Base-by-base conservation (phyloP, 2,113 vertebrate genomes). In the Polypterus senegalus region DNA sequence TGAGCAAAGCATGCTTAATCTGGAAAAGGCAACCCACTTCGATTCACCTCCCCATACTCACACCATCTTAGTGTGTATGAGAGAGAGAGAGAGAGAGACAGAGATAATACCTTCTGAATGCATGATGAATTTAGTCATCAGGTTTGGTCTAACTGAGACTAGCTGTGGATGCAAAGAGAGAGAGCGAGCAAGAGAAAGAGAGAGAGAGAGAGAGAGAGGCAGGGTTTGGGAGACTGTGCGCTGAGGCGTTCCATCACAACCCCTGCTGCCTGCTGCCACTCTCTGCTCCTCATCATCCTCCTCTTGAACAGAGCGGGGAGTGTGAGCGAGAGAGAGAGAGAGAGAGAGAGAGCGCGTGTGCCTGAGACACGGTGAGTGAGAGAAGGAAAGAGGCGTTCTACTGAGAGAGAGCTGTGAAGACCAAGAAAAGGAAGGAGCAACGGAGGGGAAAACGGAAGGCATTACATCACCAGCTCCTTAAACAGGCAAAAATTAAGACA, bases 191-290 rank as follows among this genome's bases (percentile, higher is more conserved):
- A 63, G 71, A 62, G 68, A 70, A 52, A 76, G 68, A 70, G 54
- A 76, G 73, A 75, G 79, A 72, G 76, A 59, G 71, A 73, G 80
- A 74, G 74, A 74, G 77, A 79, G 83, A 78, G 75, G 71, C 72
- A 71, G 79, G 70, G 75, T 71, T 71, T 76, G 77, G 76, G 77
- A 76, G 75, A 84, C 77, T 77, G 82, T 81, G 77, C 74, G 72
- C 75, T 81, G 76, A 83, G 79, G 80, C 81, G 69, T 83, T 89
- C 88, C 87, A 86, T 90, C 91, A 86, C 83, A 86, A 91, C 89
- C 85, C 83, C 77, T 79, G 77, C 79, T 80, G 77, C 74, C 76
- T 69, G 67, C 77, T 73, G 71, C 65, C 69, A 73, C 58, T 55
- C 59, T 60, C 67, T 61, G 82, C 85, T 81, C 91, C 87, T 83